phyloP scores from a whole-genome alignment of 2,113 vertebrate species.

The Caracal caracal region DNA sequence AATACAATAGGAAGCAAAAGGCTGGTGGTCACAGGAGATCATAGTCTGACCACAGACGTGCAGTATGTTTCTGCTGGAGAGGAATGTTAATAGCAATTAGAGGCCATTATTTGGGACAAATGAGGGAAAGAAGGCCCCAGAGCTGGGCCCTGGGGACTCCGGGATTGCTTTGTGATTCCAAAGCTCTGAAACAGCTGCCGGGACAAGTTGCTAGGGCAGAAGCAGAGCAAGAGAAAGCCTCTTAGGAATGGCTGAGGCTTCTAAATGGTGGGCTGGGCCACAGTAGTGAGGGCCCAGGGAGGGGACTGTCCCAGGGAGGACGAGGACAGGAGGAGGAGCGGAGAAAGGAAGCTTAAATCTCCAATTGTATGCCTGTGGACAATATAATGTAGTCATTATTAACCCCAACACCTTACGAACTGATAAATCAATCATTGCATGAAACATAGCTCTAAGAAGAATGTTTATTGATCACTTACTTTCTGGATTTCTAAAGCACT shows the following conservation, averaged over 20 bases:
- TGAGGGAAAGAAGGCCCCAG: slow-evolving; percentile 26
- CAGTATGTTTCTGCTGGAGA: background rate
- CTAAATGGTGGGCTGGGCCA: background rate
- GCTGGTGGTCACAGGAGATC: background rate
- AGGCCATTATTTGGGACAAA: slow-evolving; percentile 51
- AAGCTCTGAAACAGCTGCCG: background rate
- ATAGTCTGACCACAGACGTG: background rate
- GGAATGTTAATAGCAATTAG: slow-evolving; percentile 36
- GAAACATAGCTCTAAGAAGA: background rate
- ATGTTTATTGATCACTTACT: background rate
- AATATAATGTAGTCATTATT: background rate
- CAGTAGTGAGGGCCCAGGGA: background rate
- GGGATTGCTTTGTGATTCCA: slow-evolving; percentile 40
- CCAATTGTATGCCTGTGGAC: background rate
- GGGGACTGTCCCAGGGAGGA: background rate
- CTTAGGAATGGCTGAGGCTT: background rate
- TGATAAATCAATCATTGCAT: background rate
- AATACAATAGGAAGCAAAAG: background rate
- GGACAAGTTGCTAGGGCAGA: slow-evolving; percentile 26
- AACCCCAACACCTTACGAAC: background rate
- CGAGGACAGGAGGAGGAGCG: background rate
- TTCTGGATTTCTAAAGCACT: background rate
- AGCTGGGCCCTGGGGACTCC: background rate
- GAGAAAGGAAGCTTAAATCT: background rate
- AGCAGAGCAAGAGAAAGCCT: slow-evolving; percentile 9